Conservation (phyloP, 2,888 invertebrate species). For the Synergus japonicus region DNA sequence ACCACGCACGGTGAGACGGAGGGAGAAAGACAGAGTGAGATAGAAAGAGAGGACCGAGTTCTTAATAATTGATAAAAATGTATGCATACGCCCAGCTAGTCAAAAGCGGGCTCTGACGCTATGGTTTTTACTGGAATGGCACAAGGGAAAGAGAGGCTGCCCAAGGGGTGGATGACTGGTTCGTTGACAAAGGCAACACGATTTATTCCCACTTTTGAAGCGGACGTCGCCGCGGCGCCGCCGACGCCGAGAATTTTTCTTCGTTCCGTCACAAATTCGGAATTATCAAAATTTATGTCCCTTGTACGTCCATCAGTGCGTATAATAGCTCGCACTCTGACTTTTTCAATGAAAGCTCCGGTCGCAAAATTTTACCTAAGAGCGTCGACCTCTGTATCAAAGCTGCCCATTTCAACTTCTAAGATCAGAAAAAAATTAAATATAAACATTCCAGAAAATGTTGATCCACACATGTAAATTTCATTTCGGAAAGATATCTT, state of each 20-base stretch:
- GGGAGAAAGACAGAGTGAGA: slow-evolving; percentile 51
- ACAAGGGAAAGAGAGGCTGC: slow-evolving; percentile 48
- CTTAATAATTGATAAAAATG: slow-evolving; percentile 78
- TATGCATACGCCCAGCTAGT: slow-evolving; percentile 69
- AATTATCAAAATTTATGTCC: slow-evolving; percentile 76
- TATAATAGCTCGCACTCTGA: slow-evolving; percentile 52
- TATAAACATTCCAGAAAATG: too few relatives aligned
- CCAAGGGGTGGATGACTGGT: slow-evolving; percentile 49
- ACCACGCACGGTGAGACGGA: slow-evolving; percentile 50
- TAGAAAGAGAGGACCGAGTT: slow-evolving; percentile 65
- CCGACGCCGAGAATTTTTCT: slow-evolving; percentile 71
- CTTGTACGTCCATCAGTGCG: slow-evolving; percentile 54
- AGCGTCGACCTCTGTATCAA: too few relatives aligned
- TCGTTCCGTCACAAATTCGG: slow-evolving; percentile 74
- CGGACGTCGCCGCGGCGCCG: slow-evolving; percentile 56
- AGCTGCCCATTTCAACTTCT: too few relatives aligned
- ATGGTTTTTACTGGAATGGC: slow-evolving; percentile 51
- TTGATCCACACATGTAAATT: slow-evolving; percentile 18
- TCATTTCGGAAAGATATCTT: neutral
- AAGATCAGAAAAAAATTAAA: too few relatives aligned
- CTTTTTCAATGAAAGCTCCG: slow-evolving; percentile 53
- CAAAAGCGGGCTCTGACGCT: slow-evolving; percentile 55
- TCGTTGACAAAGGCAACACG: slow-evolving; percentile 73
- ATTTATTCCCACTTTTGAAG: slow-evolving; percentile 76
- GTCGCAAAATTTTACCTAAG: slow-evolving; percentile 4